phyloP scores from a whole-genome alignment of 64 coral and sea anemone genomes.

The Actinia tenebrosa region DNA sequence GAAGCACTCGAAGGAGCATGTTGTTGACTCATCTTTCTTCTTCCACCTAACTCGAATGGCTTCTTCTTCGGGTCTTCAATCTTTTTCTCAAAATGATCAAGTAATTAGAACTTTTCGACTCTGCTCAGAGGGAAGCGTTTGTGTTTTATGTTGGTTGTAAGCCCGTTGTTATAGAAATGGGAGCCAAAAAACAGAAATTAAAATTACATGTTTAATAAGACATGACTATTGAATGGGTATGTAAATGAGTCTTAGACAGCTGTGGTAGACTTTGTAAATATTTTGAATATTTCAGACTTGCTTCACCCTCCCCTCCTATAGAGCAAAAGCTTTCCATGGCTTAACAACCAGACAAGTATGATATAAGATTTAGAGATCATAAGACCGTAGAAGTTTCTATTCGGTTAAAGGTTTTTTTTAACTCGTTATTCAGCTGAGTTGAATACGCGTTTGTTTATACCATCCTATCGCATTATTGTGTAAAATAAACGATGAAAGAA shows the following conservation, averaged over 20 bases:
- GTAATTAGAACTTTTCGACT: not conserved
- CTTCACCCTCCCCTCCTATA: not conserved
- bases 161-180: constrained; percentile 16
- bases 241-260: not conserved
- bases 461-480: too few species aligned
- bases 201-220: not conserved
- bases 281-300: not conserved
- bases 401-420: too few species aligned
- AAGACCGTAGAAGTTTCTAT: too few species aligned
- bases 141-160: not conserved
- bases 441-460: too few species aligned
- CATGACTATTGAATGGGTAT: constrained; percentile 1
- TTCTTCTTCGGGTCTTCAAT: not conserved
- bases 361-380: too few species aligned
- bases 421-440: too few species aligned
- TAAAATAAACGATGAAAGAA: too few species aligned
- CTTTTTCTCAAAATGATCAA: not conserved
- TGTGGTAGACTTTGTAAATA: constrained; percentile 9
- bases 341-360: too few species aligned
- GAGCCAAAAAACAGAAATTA: not conserved
- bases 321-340: not conserved
- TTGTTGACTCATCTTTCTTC: not conserved
- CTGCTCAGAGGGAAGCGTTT: not conserved
- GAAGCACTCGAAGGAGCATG: constrained; percentile 48
- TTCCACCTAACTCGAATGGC: not conserved